phyloP scores from a whole-genome alignment of 2,797 vertebrate genomes.

The Podarcis siculus region DNA sequence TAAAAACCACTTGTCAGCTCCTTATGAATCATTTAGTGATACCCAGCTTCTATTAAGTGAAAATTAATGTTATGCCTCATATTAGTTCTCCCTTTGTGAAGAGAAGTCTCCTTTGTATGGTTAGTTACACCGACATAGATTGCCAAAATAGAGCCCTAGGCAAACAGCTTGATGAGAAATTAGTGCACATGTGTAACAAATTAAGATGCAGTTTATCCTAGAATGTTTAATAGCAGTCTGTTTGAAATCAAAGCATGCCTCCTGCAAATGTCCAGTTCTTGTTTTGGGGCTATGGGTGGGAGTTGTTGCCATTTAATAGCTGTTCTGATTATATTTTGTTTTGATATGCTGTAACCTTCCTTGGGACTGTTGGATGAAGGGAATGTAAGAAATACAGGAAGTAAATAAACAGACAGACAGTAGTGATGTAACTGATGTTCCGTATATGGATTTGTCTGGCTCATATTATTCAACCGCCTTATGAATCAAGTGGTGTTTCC shows the following conservation, averaged over 20 bases:
- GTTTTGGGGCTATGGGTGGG: too few relatives aligned
- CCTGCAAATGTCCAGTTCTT: neutral
- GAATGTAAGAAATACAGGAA: too few relatives aligned
- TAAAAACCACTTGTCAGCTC: neutral
- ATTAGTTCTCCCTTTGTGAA: neutral
- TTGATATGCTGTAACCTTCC: too few relatives aligned
- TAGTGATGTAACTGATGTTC: neutral
- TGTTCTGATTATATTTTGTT: too few relatives aligned
- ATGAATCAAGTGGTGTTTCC: neutral
- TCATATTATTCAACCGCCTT: neutral
- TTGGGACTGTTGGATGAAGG: too few relatives aligned
- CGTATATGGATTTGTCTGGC: neutral
- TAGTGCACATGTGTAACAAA: neutral
- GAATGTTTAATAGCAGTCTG: neutral
- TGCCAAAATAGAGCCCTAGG: conserved; percentile 25
- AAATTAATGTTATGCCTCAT: neutral
- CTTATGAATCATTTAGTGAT: conserved; percentile 22
- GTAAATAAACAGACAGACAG: too few relatives aligned
- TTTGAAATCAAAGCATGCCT: neutral
- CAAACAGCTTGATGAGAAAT: conserved; percentile 17
- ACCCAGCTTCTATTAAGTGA: conserved; percentile 15
- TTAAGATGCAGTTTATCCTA: neutral
- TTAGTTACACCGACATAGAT: neutral
- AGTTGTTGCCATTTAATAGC: too few relatives aligned
- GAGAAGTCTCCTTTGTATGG: conserved; percentile 10